Base-by-base conservation (phyloP, 2,888 invertebrate genomes). In the Rhopalosiphum nymphaeae region DNA sequence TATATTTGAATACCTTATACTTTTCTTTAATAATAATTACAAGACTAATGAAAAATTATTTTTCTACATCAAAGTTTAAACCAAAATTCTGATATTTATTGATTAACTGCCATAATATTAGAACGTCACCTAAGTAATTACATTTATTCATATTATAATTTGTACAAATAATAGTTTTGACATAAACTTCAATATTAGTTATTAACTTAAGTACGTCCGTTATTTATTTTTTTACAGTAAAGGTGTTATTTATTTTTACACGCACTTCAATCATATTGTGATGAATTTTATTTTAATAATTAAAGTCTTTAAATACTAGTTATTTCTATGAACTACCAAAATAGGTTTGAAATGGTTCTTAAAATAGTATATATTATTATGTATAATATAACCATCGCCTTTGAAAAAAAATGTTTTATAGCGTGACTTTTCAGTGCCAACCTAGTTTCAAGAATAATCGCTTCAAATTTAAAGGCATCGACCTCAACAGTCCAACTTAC, bases 21-120 rank as follows among this genome's bases (percentile, higher is more conserved):
- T 88, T 25, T 53, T 53, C 49, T 36, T 25, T 11, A 26, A 36
- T 11, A 26, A 36, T 88, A 88, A 36, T 36, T 11, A 56, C 21
- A 4, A 53, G 25, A 42, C 25, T 56, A 88, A 78, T 42, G 36
- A 88, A 88, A 56, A n/a, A 36, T 16, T 90, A 36, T 21, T 90
- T 90, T 67, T 49, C 46, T 26, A 67, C 46, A 29, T 36, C 78
- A 36, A 78, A 42, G 36, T 78, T 49, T 11, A 90, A 90, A 26
- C 36, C 67, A 36, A 90, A 67, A 90, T 90, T 36, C 25, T 49
- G 26, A 67, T 67, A 90, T 67, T 49, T 49, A 26, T 90, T 49
- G n/a, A 90, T 90, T n/a, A 61, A 21, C 4, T 90, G 26, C 21
- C 44, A n/a, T 36, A 29, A 61, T 61, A 78, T 42, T 21, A 36